phyloP scores from a whole-genome alignment of 2,797 vertebrate species.

The Echiichthys vipera region DNA sequence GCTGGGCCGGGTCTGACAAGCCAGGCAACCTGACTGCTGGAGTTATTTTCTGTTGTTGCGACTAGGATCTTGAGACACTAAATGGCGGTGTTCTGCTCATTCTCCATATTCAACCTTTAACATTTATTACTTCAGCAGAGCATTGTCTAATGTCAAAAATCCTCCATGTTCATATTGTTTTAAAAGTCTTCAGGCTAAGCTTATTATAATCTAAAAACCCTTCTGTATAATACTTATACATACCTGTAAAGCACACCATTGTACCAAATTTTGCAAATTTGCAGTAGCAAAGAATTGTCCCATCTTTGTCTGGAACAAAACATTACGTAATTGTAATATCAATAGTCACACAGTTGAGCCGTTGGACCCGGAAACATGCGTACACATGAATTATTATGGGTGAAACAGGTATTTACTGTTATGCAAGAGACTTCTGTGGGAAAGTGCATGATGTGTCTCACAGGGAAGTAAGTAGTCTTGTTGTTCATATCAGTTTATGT shows the following conservation, averaged over 20 bases:
- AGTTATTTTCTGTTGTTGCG: too few relatives aligned
- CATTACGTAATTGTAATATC: slow-evolving; percentile 2
- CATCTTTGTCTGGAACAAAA: not conserved
- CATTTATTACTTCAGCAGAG: slow-evolving; percentile 14
- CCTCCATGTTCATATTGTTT: slow-evolving; percentile 42
- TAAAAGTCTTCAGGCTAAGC: slow-evolving; percentile 34
- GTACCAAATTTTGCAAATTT: slow-evolving; percentile 59
- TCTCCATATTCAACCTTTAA: too few relatives aligned
- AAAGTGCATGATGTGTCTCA: slow-evolving; percentile 15
- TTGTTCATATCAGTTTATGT: too few relatives aligned
- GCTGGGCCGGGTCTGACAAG: too few relatives aligned
- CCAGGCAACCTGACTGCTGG: too few relatives aligned
- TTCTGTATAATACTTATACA: too few relatives aligned
- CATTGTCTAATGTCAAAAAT: slow-evolving; percentile 43
- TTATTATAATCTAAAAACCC: slow-evolving; percentile 49
- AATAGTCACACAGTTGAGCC: not conserved
- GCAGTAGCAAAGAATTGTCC: slow-evolving; percentile 2
- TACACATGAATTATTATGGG: not conserved
- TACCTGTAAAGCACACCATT: slow-evolving; percentile 21
- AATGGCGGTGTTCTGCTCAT: too few relatives aligned
- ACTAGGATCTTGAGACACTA: too few relatives aligned
- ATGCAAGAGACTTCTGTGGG: not conserved
- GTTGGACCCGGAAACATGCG: not conserved
- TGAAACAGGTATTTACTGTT: not conserved
- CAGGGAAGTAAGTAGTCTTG: not conserved